Base-by-base conservation (phyloP, 2,113 vertebrate species). In the Sigmodon hispidus region DNA sequence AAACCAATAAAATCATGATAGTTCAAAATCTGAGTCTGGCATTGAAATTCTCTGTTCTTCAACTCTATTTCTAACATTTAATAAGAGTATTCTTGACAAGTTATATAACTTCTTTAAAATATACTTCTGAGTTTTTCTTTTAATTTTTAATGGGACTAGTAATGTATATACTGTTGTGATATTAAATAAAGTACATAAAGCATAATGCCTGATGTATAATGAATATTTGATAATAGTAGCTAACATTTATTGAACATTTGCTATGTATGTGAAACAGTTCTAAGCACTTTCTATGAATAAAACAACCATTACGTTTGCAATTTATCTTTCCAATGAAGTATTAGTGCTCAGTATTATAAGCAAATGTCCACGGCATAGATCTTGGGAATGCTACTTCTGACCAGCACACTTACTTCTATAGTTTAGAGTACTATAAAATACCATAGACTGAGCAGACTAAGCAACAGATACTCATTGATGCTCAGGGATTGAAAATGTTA, bases 151-250 rank as follows among this genome's bases (percentile, higher is more conserved):
- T 90, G 69, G 40, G 5, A 31, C 57, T 21, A 90, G 10, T 72
- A 72, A 75, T 79, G 61, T 7, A 40, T 76, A 21, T 1, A 45
- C 34, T 63, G 59, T 15, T 77, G 16, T 36, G 17, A 59, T 45
- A 3, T 87, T 87, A 90, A 95, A 69, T 90, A 69, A 92, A 22
- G 4, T 55, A 77, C 63, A 36, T 40, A 55, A 93, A 55, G 26
- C 40, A 79, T 21, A 96, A 59, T 59, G 22, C 43, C 75, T 83
- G 65, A 63, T 61, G 15, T n/a, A 57, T 65, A 87, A 45, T 92
- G 55, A 95, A 90, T 89, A 92, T 69, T 86, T 94, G 69, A 75
- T 92, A 79, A 87, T 21, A 72, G 26, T 77, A 83, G 29, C 59
- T 50, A 95, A 67, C 61, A 90, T 59, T 87, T 87, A 59, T 61